Evolutionary conservation across 2,888 invertebrate genomes (phyloP).

Genomic region (Drosophila robusta): DNA sequence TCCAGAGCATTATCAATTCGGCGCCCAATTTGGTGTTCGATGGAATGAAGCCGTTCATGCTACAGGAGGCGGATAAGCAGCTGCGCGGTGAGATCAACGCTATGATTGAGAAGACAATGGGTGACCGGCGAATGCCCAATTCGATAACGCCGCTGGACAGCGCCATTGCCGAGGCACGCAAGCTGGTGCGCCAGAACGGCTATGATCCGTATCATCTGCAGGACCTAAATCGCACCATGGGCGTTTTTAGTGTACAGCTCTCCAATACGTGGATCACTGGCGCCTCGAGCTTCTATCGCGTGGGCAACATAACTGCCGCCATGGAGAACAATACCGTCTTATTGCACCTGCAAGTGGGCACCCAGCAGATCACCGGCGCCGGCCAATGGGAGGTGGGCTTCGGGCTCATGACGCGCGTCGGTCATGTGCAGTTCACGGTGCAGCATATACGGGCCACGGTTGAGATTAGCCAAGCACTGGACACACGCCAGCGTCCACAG

Average conservation of each 20-base stretch:
- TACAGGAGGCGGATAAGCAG: conserved; percentile 91
- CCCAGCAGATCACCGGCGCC: conserved; percentile 91
- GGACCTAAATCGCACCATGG: conserved; percentile 90
- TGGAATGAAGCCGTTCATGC: conserved; percentile 93
- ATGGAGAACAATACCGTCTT: conserved; percentile 90
- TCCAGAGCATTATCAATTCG: conserved; percentile 92
- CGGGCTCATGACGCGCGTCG: conserved; percentile 89
- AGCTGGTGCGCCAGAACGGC: conserved; percentile 87
- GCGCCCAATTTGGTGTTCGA: conserved; percentile 93
- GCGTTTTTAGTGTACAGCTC: conserved; percentile 89
- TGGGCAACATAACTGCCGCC: conserved; percentile 90
- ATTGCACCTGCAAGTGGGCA: conserved; percentile 89
- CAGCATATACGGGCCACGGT: conserved; percentile 91
- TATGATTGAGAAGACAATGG: conserved; percentile 89
- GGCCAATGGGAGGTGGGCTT: conserved; percentile 92
- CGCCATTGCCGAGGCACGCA: conserved; percentile 91
- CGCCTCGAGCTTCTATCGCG: conserved; percentile 92
- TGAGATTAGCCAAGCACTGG: conserved; percentile 90
- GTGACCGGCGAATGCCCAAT: conserved; percentile 91
- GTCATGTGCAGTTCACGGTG: conserved; percentile 91
- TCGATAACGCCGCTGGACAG: conserved; percentile 94
- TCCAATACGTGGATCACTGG: conserved; percentile 92
- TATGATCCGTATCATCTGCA: conserved; percentile 92
- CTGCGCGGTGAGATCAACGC: conserved; percentile 90
- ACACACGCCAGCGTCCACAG: conserved; percentile 90